These are phyloP conservation scores for Manis javanica DNA, from an alignment of 2,797 vertebrate species.

Conservation along the genomic window DNA sequence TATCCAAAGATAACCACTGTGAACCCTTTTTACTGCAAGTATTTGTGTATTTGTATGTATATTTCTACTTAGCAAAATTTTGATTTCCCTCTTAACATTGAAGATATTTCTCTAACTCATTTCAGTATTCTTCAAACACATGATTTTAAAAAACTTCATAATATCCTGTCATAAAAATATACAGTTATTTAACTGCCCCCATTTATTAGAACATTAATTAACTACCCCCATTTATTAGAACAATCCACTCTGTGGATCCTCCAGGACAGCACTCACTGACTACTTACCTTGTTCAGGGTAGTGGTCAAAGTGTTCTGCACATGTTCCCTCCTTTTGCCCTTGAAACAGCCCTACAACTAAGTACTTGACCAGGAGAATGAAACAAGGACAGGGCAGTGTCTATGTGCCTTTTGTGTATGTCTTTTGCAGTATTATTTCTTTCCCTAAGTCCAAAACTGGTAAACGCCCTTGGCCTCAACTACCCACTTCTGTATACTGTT, in stretches of 20 bases:
- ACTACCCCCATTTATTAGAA: not conserved
- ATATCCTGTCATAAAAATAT: not conserved
- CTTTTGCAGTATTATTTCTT: not conserved
- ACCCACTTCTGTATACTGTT: not conserved
- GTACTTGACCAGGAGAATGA: not conserved
- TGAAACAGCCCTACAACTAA: not conserved
- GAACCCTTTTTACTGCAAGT: not conserved
- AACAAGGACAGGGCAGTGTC: not conserved
- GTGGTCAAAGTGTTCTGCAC: not conserved
- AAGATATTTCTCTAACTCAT: conserved; percentile 30
- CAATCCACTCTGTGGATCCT: not conserved
- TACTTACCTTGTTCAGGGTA: not conserved
- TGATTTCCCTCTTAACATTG: not conserved
- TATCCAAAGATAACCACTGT: not conserved
- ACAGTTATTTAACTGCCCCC: not conserved
- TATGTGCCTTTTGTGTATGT: not conserved
- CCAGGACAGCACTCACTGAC: not conserved
- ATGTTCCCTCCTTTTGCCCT: not conserved
- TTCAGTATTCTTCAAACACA: conserved; percentile 9
- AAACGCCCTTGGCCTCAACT: not conserved
- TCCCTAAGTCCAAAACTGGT: not conserved
- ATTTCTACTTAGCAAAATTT: conserved; percentile 12
- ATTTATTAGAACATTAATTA: not conserved
- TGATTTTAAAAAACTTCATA: not conserved
- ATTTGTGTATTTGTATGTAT: not conserved